These are phyloP conservation scores for Eugnorisma glareosa DNA, from an alignment of 2,888 invertebrate species.

Conservation along the genomic window DNA sequence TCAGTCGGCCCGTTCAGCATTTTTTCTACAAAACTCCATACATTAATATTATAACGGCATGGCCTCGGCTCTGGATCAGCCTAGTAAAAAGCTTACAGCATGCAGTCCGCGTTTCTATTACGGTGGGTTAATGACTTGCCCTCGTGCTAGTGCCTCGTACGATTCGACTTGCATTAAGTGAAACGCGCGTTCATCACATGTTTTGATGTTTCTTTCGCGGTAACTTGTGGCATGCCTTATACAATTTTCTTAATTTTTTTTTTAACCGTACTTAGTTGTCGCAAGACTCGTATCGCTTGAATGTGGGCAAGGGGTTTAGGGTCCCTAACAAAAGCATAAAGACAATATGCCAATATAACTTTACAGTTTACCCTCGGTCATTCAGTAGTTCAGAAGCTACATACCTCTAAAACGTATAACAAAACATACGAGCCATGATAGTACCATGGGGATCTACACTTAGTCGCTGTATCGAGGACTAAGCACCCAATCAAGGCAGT, in stretches of 20 bases:
- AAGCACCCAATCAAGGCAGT: conserved; percentile 68
- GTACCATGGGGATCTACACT: conserved; percentile 54
- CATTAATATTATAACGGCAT: not conserved
- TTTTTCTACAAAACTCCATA: not conserved
- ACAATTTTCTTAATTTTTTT: too few species aligned
- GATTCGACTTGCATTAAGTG: not conserved
- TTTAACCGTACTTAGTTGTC: too few species aligned
- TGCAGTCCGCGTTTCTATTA: not conserved
- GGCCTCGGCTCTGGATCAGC: not conserved
- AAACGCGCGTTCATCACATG: not conserved
- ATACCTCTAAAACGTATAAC: conserved; percentile 18
- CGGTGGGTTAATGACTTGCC: not conserved
- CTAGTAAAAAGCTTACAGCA: not conserved
- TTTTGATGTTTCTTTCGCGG: too few species aligned
- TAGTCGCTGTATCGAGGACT: conserved; percentile 66
- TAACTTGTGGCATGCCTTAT: not conserved
- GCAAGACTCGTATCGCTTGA: not conserved
- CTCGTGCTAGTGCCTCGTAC: not conserved
- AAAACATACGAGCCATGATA: conserved; percentile 38
- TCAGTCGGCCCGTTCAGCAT: not conserved
- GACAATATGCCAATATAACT: not conserved
- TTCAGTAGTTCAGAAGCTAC: conserved; percentile 1
- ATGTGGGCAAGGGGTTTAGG: not conserved
- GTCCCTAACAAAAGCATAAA: not conserved
- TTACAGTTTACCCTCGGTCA: not conserved